Evolutionary conservation across 2,888 invertebrate species (phyloP).

Genomic region (Aporophyla nigra): DNA sequence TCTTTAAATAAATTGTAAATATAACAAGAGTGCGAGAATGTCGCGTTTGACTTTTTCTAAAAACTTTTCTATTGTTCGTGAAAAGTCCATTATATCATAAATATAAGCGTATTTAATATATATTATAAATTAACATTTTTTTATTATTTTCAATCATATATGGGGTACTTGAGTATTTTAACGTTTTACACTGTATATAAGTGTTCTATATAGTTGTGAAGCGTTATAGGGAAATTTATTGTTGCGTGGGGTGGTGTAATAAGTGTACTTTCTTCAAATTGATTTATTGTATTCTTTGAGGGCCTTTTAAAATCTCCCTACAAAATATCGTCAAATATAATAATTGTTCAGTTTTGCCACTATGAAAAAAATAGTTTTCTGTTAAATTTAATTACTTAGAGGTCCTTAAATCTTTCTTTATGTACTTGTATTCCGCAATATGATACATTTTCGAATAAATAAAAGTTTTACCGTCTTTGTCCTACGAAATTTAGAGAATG

Average conservation of each 20-base stretch:
- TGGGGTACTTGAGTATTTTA: slow-evolving; percentile 58
- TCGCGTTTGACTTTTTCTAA: slow-evolving; percentile 64
- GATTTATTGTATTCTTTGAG: slow-evolving; percentile 27
- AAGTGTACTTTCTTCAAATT: slow-evolving; percentile 39
- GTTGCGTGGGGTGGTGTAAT: slow-evolving; percentile 51
- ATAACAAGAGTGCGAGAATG: slow-evolving; percentile 62
- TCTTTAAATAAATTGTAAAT: slow-evolving; percentile 70
- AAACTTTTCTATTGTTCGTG: slow-evolving; percentile 68
- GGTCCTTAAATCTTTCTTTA: slow-evolving; percentile 31
- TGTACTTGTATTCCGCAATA: slow-evolving; percentile 22
- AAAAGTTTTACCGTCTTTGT: slow-evolving; percentile 14
- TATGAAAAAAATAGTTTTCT: slow-evolving; percentile 1
- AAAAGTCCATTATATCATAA: slow-evolving; percentile 64
- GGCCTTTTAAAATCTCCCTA: slow-evolving; percentile 15
- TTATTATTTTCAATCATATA: slow-evolving; percentile 59
- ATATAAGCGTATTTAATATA: slow-evolving; percentile 65
- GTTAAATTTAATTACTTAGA: slow-evolving; percentile 11
- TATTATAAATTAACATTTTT: slow-evolving; percentile 59
- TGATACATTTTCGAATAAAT: slow-evolving; percentile 18
- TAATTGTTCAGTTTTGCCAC: background rate
- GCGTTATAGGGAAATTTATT: slow-evolving; percentile 56
- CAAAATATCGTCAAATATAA: background rate
- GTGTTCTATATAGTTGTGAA: slow-evolving; percentile 64
- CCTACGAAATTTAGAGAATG: slow-evolving; percentile 32
- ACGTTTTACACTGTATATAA: slow-evolving; percentile 65